Conservation (phyloP, 2,888 invertebrate species). For the Stomorhina lunata region DNA sequence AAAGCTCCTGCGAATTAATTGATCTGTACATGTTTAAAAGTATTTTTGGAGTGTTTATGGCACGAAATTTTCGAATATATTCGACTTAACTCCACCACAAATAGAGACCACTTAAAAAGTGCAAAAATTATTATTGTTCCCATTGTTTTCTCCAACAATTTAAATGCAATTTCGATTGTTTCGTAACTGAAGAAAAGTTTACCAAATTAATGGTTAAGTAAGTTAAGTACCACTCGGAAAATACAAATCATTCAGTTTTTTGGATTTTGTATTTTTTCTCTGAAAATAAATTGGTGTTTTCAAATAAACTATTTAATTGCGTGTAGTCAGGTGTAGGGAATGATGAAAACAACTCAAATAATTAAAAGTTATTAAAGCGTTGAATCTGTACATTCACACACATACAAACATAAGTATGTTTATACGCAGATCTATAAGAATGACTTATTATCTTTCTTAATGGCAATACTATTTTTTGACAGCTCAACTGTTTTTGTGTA, state of each 20-base stretch:
- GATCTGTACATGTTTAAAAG: not conserved
- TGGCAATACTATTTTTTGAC: too few species aligned
- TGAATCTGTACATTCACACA: too few species aligned
- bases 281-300: conserved; percentile 17
- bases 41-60: conserved; percentile 22
- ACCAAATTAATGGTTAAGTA: conserved; percentile 57
- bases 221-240: conserved; percentile 50
- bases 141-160: conserved; percentile 39
- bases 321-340: not conserved
- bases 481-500: too few species aligned
- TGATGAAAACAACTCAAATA: too few species aligned
- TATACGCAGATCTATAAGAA: too few species aligned
- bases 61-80: conserved; percentile 37
- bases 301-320: not conserved
- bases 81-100: conserved; percentile 17
- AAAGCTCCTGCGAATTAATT: too few species aligned
- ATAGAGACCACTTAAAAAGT: conserved; percentile 40
- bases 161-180: conserved; percentile 26
- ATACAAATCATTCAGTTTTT: not conserved
- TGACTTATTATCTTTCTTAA: too few species aligned
- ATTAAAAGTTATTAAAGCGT: too few species aligned
- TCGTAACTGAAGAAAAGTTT: conserved; percentile 42
- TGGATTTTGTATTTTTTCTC: not conserved
- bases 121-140: conserved; percentile 41
- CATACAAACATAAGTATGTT: too few species aligned